Evolutionary conservation across 2,797 vertebrate species (phyloP), one percentile per base, ranked within the genome.

Genomic region (Neomorphus geoffroyi): DNA sequence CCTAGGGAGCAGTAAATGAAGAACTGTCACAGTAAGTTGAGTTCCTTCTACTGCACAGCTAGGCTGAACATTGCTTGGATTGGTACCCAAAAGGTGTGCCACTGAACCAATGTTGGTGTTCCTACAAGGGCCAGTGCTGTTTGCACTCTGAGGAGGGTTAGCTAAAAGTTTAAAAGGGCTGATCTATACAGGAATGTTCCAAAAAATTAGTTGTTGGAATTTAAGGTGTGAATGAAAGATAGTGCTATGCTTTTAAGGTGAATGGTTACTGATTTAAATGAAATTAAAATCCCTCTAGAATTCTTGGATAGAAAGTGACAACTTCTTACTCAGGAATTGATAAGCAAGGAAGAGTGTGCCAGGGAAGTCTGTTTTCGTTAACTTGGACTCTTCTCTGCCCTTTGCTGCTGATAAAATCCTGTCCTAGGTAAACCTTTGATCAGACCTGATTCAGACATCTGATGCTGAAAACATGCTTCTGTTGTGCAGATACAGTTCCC

Each of bases 271-370:
- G 35, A 12, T 8, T 46, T n/a, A 71, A 23, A 7, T 69, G 77
- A 41, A 41, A 41, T 41, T 41, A 41, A 81, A 33, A 33, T 72
- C 24, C 24, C 16, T 41, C 14, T 13, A 23, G 56, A 77, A 5
- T 27, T 60, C 24, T 15, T 19, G 5, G 11, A 41, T 35, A 77
- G 46, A 39, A 35, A 10, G 48, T n/a, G 61, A 28, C 57, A 1
- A 0, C 23, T 41, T 73, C 15, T 35, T 35, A 26, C 62, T 67
- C 6, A 1, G 32, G 73, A 33, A 46, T 22, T 0, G 0, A 2
- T 30, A 35, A 57, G 45, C 53, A 60, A 37, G 2, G 1, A 41
- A 19, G 30, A 26, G 21, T 28, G 27, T 2, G 4, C 32, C 74
- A 18, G 33, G 48, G 28, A 54, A 7, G 11, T 9, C 6, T 30